Base-by-base conservation (phyloP, 35 echinoderm and acorn worm species). In the Hemicentrotus pulcherrimus region DNA sequence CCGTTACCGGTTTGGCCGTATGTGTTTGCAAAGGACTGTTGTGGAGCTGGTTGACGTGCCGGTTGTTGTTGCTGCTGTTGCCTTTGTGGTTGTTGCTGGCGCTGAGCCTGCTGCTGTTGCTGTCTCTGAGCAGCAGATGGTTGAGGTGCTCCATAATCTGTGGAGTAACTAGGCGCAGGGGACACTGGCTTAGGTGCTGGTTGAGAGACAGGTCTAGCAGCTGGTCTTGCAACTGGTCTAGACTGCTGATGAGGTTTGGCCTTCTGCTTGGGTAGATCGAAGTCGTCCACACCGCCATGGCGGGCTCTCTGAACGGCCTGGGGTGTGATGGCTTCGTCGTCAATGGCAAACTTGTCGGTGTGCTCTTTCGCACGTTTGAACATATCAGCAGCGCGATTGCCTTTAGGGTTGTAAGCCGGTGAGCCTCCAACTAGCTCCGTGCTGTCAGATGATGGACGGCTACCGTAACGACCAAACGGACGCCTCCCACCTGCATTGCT, bases 281-380 rank as follows among this genome's bases (percentile, higher is more conserved):
- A 31, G 10, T 93, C 91, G 14, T 93, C 91, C 3, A 32, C 12
- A 41, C 32, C 88, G 4, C 91, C 91, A 0, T 47, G 46, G 10
- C 91, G 32, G 46, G 91, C 91, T 47, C n/a, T 47, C 48, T 93
- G 46, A 50, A 93, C 46, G 9, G 47, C 32, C 9, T 93, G 91
- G 9, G 91, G 47, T 46, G 46, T 58, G 6, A 93, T 12, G 13
- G 46, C 45, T 31, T 47, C 48, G 19, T 93, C 91, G 48, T 93
- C 91, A 28, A 93, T 58, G 30, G 91, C 91, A 93, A n/a, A 93
- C 91, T 93, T 24, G 48, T 93, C 91, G 46, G 91, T 93, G 91
- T 93, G 91, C 48, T 93, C 91, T n/a, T 47, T 47, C 91, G 48
- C 48, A 1, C 48, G 32, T n/a, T 93, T 93, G 91, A 93, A 93